A percentile compares a stretch with the other conserved stretches of the same genome.
Conservation (phyloP, 2,797 vertebrate genomes). For the Neopelma chrysocephalum region DNA sequence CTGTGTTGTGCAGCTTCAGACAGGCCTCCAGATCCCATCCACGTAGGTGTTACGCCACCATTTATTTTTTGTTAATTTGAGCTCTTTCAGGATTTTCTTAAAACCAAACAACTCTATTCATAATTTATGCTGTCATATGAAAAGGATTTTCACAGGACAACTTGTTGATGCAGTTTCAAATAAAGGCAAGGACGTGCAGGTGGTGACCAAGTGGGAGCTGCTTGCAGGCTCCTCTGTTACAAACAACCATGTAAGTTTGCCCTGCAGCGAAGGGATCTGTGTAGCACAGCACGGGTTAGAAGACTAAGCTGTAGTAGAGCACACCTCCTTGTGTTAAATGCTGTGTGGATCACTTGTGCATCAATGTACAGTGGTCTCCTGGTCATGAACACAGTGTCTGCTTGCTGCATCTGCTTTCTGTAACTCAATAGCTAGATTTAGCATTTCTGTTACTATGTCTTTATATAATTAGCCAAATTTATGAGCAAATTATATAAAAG, state of each 20-base stretch:
- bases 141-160: background rate
- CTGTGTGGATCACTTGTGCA: background rate
- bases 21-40: background rate
- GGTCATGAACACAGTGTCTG: rapidly evolving
- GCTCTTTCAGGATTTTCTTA: background rate
- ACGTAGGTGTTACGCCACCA: rapidly evolving
- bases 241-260: too few relatives aligned
- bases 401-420: background rate
- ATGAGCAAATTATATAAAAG: background rate
- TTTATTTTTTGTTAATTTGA: background rate
- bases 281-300: background rate
- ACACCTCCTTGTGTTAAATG: rapidly evolving
- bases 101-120: background rate
- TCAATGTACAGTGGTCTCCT: background rate
- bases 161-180: background rate
- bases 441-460: background rate
- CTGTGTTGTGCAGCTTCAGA: background rate
- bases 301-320: background rate
- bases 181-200: background rate
- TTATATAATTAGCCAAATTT: background rate
- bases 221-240: rapidly evolving
- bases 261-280: background rate
- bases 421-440: background rate
- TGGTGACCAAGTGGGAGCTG: background rate
- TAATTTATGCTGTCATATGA: background rate